Evolutionary conservation across 2,113 vertebrate species (phyloP).

Genomic region (Muntiacus reevesi): DNA sequence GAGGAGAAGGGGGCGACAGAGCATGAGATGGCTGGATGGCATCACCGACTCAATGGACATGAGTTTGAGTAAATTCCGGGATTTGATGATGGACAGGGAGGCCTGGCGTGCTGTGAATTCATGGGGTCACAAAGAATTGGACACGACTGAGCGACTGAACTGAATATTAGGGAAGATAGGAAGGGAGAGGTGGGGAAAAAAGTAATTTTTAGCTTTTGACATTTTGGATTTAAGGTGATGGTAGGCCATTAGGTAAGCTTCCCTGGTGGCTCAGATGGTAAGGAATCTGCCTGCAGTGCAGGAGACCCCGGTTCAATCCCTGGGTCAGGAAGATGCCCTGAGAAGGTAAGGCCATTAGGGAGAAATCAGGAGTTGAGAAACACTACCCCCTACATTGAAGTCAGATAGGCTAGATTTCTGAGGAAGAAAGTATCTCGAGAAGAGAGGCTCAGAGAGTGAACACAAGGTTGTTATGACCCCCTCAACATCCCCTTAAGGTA

Average conservation of each 20-base stretch:
- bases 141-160: no score
- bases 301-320: neutral
- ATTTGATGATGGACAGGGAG: no score
- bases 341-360: neutral
- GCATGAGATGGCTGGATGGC: no score
- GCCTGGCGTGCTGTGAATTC: no score
- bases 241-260: neutral
- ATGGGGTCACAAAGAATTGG: no score
- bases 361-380: conserved; percentile 13
- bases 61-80: no score
- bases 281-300: neutral
- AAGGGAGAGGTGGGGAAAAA: neutral
- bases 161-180: neutral
- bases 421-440: neutral
- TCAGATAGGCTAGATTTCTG: neutral
- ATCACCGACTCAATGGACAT: no score
- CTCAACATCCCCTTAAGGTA: neutral
- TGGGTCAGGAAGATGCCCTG: neutral
- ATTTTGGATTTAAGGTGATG: neutral
- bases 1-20: no score
- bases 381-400: neutral
- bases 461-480: neutral
- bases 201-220: neutral
- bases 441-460: neutral
- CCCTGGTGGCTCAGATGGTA: neutral